Evolutionary conservation across 2,797 vertebrate genomes (phyloP).

Genomic region (Falco rusticolus): DNA sequence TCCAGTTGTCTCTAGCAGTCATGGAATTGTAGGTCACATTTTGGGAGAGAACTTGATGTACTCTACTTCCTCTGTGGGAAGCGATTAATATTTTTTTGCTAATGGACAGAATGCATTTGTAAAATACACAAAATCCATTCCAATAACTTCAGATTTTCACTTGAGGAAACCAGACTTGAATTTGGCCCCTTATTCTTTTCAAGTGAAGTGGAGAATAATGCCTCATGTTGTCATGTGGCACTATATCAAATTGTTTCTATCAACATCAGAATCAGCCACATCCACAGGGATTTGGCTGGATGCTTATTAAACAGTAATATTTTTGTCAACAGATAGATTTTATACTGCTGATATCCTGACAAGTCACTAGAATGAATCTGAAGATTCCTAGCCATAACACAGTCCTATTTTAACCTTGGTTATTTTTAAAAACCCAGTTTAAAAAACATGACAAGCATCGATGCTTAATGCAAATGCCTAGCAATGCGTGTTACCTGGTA

Average conservation of each 20-base stretch:
- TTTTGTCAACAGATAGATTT: constrained; percentile 43
- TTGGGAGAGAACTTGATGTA: background rate
- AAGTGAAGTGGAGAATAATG: background rate
- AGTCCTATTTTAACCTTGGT: constrained; percentile 57
- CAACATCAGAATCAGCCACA: background rate
- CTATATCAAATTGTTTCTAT: background rate
- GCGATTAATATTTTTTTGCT: background rate
- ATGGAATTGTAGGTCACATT: background rate
- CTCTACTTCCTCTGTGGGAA: background rate
- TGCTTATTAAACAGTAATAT: constrained; percentile 29
- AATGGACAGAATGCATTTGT: background rate
- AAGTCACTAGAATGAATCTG: constrained; percentile 31
- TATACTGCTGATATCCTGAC: constrained; percentile 3
- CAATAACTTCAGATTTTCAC: background rate
- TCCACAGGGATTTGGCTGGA: background rate
- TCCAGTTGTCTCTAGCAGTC: background rate
- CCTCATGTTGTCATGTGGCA: background rate
- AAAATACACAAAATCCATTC: background rate
- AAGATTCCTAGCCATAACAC: constrained; percentile 57
- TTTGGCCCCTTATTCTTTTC: background rate
- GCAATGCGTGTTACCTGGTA: constrained; percentile 63
- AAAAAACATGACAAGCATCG: constrained; percentile 45
- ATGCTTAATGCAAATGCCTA: constrained; percentile 62
- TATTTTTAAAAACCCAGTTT: constrained; percentile 57
- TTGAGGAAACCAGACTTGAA: background rate